These are phyloP conservation scores for Oryzias dopingdopingensis DNA, from an alignment of 2,797 vertebrate genomes.

Conservation along the genomic window DNA sequence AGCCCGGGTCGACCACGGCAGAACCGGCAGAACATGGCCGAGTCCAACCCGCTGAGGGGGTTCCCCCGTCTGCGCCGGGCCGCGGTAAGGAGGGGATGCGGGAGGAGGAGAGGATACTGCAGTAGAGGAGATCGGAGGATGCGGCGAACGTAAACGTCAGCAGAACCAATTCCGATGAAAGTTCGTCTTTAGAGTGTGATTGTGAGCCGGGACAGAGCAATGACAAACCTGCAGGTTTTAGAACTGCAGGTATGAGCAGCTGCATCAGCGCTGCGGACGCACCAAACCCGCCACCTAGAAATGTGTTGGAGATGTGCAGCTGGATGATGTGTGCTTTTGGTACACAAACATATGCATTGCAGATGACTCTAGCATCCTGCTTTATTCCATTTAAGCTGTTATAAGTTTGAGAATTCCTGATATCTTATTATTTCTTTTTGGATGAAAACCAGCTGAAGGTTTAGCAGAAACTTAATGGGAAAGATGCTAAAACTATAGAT, in stretches of 20 bases:
- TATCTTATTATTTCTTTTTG: not conserved
- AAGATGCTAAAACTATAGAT: no score
- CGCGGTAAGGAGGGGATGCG: constrained; percentile 82
- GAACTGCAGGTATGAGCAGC: constrained; percentile 33
- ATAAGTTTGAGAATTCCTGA: not conserved
- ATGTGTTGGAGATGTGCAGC: constrained; percentile 22
- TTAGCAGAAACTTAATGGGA: no score
- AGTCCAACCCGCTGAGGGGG: constrained; percentile 84
- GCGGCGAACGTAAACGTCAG: constrained; percentile 6
- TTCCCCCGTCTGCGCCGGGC: constrained; percentile 85
- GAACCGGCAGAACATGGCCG: constrained; percentile 80
- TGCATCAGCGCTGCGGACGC: not conserved
- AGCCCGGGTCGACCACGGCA: constrained; percentile 5
- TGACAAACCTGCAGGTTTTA: constrained; percentile 42
- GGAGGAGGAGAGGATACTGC: constrained; percentile 67
- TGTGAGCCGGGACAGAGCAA: constrained; percentile 45
- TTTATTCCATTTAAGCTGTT: constrained; percentile 16
- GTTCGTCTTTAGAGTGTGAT: constrained; percentile 2
- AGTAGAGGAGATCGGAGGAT: constrained; percentile 51
- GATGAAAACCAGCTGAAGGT: not conserved
- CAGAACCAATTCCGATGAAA: not conserved
- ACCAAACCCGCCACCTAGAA: constrained; percentile 24
- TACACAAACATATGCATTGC: constrained; percentile 3
- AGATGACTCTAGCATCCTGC: constrained; percentile 2
- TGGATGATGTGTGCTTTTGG: constrained; percentile 24